Evolutionary conservation across 2,888 invertebrate species (phyloP).

Genomic region (Drosophila ezoana): DNA sequence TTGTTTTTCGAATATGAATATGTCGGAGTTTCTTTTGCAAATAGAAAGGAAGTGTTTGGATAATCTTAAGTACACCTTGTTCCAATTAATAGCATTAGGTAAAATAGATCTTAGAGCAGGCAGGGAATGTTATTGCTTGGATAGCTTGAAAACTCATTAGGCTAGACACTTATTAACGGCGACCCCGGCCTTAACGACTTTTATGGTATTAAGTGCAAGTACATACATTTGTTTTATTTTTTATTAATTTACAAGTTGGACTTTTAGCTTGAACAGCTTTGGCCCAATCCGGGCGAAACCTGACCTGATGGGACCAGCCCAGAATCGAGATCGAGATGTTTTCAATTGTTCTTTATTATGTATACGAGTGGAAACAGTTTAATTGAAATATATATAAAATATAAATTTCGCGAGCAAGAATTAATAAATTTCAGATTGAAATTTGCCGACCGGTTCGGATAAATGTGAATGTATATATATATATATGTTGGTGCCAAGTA

Average conservation of each 20-base stretch:
- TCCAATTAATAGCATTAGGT: background rate
- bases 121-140: no score
- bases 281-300: conserved; percentile 50
- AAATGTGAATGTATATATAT: background rate
- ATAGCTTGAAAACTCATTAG: no score
- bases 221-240: conserved; percentile 10
- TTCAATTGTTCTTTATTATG: background rate
- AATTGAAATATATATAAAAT: conserved; percentile 10
- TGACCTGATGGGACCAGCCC: conserved; percentile 33
- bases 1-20: no score
- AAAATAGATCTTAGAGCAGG: background rate
- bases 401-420: conserved; percentile 6
- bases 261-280: conserved; percentile 29
- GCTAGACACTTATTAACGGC: no score
- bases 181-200: conserved; percentile 3
- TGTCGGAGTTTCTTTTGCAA: background rate
- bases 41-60: background rate
- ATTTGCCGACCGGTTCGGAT: conserved; percentile 40
- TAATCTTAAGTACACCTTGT: background rate
- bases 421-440: conserved; percentile 15
- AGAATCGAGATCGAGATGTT: conserved; percentile 7
- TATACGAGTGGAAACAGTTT: background rate
- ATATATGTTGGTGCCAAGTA: background rate
- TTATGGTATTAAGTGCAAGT: conserved; percentile 40
- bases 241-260: conserved; percentile 30